Conservation (phyloP, 2,797 vertebrate genomes). For the Tiaroga cobitis region DNA sequence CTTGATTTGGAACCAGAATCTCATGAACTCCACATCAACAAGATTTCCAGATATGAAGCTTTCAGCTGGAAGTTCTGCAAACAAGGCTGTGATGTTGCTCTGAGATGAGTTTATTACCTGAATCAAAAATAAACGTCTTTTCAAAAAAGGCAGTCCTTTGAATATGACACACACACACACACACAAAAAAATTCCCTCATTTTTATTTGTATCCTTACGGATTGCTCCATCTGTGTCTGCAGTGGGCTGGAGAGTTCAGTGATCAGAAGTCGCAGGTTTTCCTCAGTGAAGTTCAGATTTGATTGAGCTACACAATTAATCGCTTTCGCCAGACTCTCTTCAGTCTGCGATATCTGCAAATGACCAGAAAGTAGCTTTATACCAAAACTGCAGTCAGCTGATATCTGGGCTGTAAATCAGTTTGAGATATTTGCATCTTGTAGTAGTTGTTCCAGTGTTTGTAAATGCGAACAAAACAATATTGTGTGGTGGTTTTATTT, state of each 20-base stretch:
- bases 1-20: conserved; percentile 41
- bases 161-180: background rate
- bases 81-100: background rate
- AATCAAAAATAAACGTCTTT: background rate
- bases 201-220: background rate
- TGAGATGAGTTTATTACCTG: conserved; percentile 4
- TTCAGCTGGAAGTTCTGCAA: background rate
- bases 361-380: background rate
- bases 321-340: conserved; percentile 9
- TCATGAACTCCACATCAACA: conserved; percentile 29
- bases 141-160: background rate
- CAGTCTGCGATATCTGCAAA: conserved; percentile 29
- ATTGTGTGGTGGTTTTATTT: background rate
- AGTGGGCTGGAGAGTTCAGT: background rate
- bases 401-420: background rate
- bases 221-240: background rate
- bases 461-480: background rate
- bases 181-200: no score
- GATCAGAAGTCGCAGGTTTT: conserved; percentile 24
- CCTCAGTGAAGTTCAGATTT: conserved; percentile 38
- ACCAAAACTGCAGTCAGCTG: background rate
- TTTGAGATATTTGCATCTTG: no score
- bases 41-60: conserved; percentile 39
- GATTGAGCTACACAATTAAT: conserved; percentile 40
- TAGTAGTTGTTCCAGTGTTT: background rate